Percentiles rank a stretch among this genome's conserved stretches.
These are phyloP conservation scores for Ictidomys tridecemlineatus DNA, from an alignment of 2,113 vertebrate genomes.

Conservation along the genomic window DNA sequence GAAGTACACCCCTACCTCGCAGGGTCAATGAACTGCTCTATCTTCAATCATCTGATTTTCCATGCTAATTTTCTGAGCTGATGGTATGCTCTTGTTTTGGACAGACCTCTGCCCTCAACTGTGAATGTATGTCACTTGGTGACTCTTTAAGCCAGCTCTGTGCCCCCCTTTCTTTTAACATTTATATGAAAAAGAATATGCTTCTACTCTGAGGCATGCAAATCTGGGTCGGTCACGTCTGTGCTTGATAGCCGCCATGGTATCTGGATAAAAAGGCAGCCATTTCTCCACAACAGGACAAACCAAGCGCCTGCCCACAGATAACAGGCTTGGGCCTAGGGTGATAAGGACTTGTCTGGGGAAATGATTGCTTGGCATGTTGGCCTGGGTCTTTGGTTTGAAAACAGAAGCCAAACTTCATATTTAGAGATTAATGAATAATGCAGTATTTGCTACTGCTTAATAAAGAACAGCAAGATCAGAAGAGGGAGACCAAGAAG, in stretches of 20 bases:
- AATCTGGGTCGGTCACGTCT: neutral
- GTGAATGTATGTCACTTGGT: fast-evolving
- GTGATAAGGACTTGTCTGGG: neutral
- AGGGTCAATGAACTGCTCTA: fast-evolving
- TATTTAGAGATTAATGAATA: neutral
- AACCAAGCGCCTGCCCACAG: neutral
- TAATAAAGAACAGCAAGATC: neutral
- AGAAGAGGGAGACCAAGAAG: neutral
- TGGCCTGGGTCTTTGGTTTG: neutral
- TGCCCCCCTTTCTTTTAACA: neutral
- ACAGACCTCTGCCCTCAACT: neutral
- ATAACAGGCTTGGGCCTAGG: neutral
- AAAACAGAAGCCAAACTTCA: neutral
- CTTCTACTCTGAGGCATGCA: neutral
- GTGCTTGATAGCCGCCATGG: neutral
- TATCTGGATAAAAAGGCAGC: neutral
- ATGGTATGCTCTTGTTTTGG: neutral
- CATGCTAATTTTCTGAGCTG: neutral
- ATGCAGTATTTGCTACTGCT: fast-evolving
- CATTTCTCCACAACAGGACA: neutral
- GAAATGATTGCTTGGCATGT: neutral
- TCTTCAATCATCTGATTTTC: neutral
- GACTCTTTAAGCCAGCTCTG: neutral
- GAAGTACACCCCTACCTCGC: fast-evolving
- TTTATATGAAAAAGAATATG: neutral